Conservation (phyloP, 2,113 vertebrate species). For the Parus major region DNA sequence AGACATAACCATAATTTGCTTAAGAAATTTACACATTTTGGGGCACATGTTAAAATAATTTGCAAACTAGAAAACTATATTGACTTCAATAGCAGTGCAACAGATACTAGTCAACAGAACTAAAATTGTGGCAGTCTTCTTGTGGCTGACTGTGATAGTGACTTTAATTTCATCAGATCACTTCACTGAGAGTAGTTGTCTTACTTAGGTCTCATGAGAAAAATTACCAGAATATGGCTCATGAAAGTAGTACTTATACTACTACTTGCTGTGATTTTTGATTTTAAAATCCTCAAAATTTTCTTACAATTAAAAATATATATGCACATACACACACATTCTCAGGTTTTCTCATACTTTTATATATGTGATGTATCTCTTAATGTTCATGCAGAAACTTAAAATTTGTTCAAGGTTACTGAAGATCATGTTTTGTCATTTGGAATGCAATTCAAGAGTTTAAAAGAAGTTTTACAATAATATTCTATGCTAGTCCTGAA, state of each 20-base stretch:
- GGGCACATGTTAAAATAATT: background rate
- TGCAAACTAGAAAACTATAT: background rate
- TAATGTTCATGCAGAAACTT: background rate
- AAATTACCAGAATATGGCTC: background rate
- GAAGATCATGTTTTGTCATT: background rate
- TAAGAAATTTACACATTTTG: background rate
- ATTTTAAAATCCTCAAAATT: background rate
- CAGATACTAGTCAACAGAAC: background rate
- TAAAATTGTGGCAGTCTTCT: background rate
- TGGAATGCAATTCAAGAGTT: background rate
- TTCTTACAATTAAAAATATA: background rate
- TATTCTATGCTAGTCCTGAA: background rate
- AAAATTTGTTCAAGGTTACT: background rate
- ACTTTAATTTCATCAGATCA: background rate
- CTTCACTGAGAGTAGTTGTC: background rate
- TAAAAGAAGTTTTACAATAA: background rate
- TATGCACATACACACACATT: background rate
- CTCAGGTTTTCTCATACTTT: background rate
- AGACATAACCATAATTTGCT: background rate
- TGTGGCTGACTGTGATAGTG: background rate
- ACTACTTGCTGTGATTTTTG: background rate
- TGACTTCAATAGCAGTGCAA: background rate
- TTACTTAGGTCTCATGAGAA: background rate
- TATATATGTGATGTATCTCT: background rate
- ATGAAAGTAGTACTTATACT: background rate